phyloP scores from a whole-genome alignment of 2,888 invertebrate species.

The Nymphalis polychloros region DNA sequence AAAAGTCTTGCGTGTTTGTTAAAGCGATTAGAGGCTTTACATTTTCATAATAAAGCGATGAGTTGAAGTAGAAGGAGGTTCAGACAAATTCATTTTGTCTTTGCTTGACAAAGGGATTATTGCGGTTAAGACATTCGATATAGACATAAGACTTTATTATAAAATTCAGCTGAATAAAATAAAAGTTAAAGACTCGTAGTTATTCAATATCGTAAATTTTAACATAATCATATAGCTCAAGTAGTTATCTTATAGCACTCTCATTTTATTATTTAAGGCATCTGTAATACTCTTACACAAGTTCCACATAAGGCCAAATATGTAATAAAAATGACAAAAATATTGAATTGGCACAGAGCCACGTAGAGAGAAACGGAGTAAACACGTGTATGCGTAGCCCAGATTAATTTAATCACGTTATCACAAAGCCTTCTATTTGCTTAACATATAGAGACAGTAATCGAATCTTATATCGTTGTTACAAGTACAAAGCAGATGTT shows the following conservation, averaged over 20 bases:
- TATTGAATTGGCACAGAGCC: slow-evolving; percentile 24
- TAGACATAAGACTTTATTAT: neutral
- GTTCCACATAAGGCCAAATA: neutral
- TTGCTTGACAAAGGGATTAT: neutral
- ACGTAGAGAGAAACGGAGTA: slow-evolving; percentile 10
- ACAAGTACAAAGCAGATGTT: neutral
- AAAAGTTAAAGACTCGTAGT: neutral
- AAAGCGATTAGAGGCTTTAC: neutral
- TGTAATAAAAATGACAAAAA: slow-evolving; percentile 7
- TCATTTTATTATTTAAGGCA: neutral
- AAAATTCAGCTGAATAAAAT: neutral
- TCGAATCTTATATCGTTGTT: neutral
- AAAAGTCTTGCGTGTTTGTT: too few relatives aligned
- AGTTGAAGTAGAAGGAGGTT: neutral
- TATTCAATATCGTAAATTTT: neutral
- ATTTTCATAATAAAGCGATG: neutral
- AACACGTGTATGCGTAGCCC: slow-evolving; percentile 18
- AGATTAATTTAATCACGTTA: slow-evolving; percentile 24
- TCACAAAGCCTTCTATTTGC: slow-evolving; percentile 4
- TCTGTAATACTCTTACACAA: neutral
- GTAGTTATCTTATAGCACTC: neutral
- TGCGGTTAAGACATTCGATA: neutral
- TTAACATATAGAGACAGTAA: neutral
- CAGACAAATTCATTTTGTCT: slow-evolving; percentile 2
- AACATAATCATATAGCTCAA: too few relatives aligned